Base-by-base conservation (phyloP, 2,113 vertebrate species). In the Cercopithecus mona region DNA sequence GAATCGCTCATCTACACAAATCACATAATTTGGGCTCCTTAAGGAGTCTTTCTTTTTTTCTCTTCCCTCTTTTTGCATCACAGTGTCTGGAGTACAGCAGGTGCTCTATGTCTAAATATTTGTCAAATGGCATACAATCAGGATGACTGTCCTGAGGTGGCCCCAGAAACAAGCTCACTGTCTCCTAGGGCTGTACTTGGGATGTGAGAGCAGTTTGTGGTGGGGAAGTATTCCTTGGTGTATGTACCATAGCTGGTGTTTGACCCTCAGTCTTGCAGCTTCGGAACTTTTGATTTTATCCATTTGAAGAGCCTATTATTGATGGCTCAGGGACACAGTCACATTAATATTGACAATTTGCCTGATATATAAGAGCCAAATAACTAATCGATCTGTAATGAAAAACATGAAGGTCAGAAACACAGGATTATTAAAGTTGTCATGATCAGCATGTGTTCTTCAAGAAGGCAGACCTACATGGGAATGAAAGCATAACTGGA, bases 351-450 rank as follows among this genome's bases (percentile, higher is more conserved):
- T 88, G 59, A 40, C 22, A 50, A 40, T 59, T 91, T 82, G 32
- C 18, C 68, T 90, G 76, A 66, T 79, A 9, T 12, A 25, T 45
- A 81, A 80, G 23, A 25, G 11, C 82, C 61, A 59, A 80, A 84
- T 48, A 38, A 40, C 23, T 80, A 66, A 73, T 1, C 76, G 50
- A 81, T 55, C 91, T 93, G 81, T 70, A 52, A 55, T 40, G 30
- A 92, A 93, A 89, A 88, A 81, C 84, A 79, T 52, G 40, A 90
- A 88, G 55, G 40, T 93, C 87, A 95, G 76, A 88, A 97, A 84
- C 61, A 81, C 45, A 84, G 35, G 81, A 83, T 90, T 55, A 70
- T 73, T 75, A 50, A 92, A 81, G 85, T 88, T 81, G 57, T 55
- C 17, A 23, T 45, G 16, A 88, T 52, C 40, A 85, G 79, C 25